Percentiles rank a stretch among this genome's conserved stretches.
These are phyloP conservation scores for Drosophila bifasciata DNA, from an alignment of 1,140 invertebrate species.

Conservation along the genomic window DNA sequence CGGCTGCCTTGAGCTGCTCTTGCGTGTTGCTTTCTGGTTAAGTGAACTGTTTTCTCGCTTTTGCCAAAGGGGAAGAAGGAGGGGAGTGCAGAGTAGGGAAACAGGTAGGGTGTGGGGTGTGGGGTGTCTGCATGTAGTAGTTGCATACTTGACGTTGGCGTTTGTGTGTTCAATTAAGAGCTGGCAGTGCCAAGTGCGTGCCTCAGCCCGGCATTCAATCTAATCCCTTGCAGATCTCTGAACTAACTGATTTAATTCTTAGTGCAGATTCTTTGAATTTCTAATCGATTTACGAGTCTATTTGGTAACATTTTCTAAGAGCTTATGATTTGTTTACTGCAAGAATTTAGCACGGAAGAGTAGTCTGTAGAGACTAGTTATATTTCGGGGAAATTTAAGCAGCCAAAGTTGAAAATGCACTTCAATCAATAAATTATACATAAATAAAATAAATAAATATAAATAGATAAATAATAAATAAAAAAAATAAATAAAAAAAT, in stretches of 20 bases:
- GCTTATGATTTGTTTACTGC: not conserved
- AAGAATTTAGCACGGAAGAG: too few relatives aligned
- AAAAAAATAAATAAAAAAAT: too few relatives aligned
- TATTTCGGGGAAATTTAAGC: too few relatives aligned
- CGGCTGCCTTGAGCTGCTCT: constrained; percentile 55
- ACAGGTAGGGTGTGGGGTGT: too few relatives aligned
- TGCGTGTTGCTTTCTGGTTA: constrained; percentile 80
- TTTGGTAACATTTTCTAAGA: not conserved
- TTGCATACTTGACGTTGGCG: constrained; percentile 38
- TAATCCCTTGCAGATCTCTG: constrained; percentile 36
- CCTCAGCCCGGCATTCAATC: constrained; percentile 1
- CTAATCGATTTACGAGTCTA: constrained; percentile 1
- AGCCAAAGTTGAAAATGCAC: too few relatives aligned
- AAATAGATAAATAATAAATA: too few relatives aligned
- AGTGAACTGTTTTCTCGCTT: constrained; percentile 61
- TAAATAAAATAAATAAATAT: too few relatives aligned
- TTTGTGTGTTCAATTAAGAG: constrained; percentile 42
- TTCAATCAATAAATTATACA: too few relatives aligned
- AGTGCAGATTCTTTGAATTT: constrained; percentile 12
- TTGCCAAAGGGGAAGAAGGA: not conserved
- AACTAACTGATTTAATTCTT: constrained; percentile 47
- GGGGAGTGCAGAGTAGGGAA: too few relatives aligned
- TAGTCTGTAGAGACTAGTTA: too few relatives aligned
- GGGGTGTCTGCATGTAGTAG: constrained; percentile 3
- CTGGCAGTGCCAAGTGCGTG: constrained; percentile 29